phyloP scores from a whole-genome alignment of 2,888 invertebrate genomes.

The Terebella lapidaria region DNA sequence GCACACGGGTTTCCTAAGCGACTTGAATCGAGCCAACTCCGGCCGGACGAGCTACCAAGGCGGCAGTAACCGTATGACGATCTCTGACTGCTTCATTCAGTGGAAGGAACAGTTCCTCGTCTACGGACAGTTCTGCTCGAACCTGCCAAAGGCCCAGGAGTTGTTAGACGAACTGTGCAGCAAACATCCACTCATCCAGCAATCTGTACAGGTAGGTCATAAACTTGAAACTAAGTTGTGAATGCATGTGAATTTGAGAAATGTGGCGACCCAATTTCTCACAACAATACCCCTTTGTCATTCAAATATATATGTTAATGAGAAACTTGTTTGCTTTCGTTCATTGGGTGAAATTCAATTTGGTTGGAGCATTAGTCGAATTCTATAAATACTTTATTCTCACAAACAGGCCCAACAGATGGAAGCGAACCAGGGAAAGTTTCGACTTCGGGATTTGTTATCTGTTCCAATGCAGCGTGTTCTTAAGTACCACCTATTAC shows the following conservation, averaged over 20 bases:
- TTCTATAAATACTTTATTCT: too few relatives aligned
- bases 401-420: constrained; percentile 82
- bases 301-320: too few relatives aligned
- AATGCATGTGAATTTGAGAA: too few relatives aligned
- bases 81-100: constrained; percentile 58
- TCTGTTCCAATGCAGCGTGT: constrained; percentile 98
- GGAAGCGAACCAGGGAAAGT: constrained; percentile 76
- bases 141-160: constrained; percentile 80
- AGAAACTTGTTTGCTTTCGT: too few relatives aligned
- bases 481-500: constrained; percentile 89
- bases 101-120: constrained; percentile 86
- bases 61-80: constrained; percentile 18
- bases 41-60: constrained; percentile 24
- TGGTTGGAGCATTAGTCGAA: too few relatives aligned
- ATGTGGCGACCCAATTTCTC: too few relatives aligned
- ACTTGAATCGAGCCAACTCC: constrained; percentile 63
- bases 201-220: constrained; percentile 36
- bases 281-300: too few relatives aligned
- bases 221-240: too few relatives aligned
- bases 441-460: constrained; percentile 88
- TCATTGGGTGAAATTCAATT: too few relatives aligned
- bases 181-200: constrained; percentile 12
- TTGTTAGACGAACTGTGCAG: constrained; percentile 61
- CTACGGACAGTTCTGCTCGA: constrained; percentile 94
- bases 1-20: constrained; percentile 77